Percentiles rank a stretch among this genome's conserved stretches.
Conservation (phyloP, 2,113 vertebrate genomes). For the Melospiza melodia region DNA sequence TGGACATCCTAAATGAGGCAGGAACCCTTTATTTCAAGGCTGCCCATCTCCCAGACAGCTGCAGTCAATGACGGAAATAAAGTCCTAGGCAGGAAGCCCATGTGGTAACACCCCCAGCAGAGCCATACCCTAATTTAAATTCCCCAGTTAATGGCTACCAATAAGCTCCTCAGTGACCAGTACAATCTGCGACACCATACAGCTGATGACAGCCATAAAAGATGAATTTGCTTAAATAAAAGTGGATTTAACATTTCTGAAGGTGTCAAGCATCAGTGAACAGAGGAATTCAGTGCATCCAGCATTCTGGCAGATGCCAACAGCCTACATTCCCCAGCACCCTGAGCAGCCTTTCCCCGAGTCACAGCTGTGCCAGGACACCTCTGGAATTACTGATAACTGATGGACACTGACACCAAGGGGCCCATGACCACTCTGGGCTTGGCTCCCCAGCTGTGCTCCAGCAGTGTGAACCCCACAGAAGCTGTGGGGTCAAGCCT, state of each 20-base stretch:
- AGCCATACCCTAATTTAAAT: neutral
- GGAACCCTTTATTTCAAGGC: neutral
- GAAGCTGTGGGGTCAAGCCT: neutral
- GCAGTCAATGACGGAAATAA: neutral
- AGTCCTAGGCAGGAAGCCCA: neutral
- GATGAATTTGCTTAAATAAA: neutral
- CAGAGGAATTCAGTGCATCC: neutral
- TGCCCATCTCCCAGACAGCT: neutral
- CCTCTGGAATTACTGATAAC: neutral
- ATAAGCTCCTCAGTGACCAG: neutral
- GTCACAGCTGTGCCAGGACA: neutral
- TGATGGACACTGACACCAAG: neutral
- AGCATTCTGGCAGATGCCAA: neutral
- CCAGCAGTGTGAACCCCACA: neutral
- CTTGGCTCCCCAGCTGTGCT: neutral
- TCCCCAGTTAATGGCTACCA: neutral
- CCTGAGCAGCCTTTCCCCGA: neutral
- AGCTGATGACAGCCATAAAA: neutral
- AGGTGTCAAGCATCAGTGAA: neutral
- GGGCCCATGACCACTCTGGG: neutral
- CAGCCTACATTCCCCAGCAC: neutral
- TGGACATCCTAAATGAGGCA: neutral
- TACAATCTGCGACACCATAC: neutral
- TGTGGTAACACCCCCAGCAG: neutral
- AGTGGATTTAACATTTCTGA: neutral